phyloP scores from a whole-genome alignment of 2,113 vertebrate genomes.

The Oreocharis arfaki region DNA sequence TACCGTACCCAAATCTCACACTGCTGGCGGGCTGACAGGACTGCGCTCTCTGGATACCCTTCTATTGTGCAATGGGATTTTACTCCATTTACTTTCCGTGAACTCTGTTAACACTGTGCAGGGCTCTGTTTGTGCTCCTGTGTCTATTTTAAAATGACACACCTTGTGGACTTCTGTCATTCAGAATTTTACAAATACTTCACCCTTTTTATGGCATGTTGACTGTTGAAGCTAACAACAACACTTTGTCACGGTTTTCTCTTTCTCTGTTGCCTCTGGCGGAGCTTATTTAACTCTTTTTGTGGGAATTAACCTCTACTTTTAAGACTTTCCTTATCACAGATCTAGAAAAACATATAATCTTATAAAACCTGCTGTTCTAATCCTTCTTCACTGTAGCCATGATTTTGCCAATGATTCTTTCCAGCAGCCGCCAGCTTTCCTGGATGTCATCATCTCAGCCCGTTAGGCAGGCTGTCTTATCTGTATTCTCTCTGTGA shows the following conservation, averaged over 20 bases:
- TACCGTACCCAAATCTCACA: background rate
- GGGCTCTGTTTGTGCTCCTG: conserved; percentile 8
- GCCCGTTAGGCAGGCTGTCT: background rate
- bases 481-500: background rate
- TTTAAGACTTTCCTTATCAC: background rate
- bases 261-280: background rate
- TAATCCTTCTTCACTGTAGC: background rate
- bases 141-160: conserved; percentile 59
- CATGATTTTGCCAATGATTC: background rate
- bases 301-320: background rate
- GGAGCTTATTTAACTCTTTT: background rate
- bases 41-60: background rate
- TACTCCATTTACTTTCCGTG: conserved; percentile 38
- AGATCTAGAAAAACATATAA: background rate
- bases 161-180: conserved; percentile 37
- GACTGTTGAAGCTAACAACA: background rate
- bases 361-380: background rate
- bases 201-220: conserved; percentile 10
- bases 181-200: conserved; percentile 61
- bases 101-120: conserved; percentile 30
- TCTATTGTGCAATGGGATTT: conserved; percentile 46
- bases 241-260: background rate
- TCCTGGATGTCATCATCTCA: background rate
- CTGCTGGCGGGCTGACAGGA: background rate
- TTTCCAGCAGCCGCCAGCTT: background rate